Base-by-base conservation (phyloP, 2,797 vertebrate species). In the Takifugu ocellatus region DNA sequence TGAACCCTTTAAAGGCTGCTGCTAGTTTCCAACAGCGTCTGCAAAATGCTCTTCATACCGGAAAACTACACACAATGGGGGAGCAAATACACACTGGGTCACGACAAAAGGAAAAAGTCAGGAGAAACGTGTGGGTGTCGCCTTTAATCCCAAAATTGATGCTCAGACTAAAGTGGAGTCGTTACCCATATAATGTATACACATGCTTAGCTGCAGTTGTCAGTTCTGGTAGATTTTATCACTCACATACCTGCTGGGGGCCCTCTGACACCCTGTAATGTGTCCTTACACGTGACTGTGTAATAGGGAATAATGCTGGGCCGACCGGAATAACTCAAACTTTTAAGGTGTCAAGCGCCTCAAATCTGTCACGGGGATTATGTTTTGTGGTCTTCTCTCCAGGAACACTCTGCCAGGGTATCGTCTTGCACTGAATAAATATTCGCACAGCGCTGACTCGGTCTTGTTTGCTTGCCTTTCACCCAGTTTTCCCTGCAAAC, bases 241-340 rank as follows among this genome's bases (percentile, higher is more conserved):
- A 16, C 15, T 6, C 44, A 4, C 44, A 6, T 25, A 24, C 46
- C 17, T 24, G 44, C 44, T 42, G 17, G 26, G 60, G 73, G 66
- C 56, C 69, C 66, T 9, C 33, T 27, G 8, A 63, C 56, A 60
- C 27, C 61, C 54, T 50, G 49, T 21, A 15, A 56, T 27, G 15
- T 60, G 62, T 29, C 64, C 49, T n/a, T 8, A 56, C 82, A 78
- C 43, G 63, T 72, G 74, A 86, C 5, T 0, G 62, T 78, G 75
- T 69, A 74, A 72, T 50, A 56, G 61, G 58, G 73, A 75, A 63
- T 53, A 8, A 61, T 66, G 66, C 50, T 52, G 49, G 53, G 26
- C 64, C 44, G 75, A 63, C 80, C 56, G 45, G 83, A 86, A 88
- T 88, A 86, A 81, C 74, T 47, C 75, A 82, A 69, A 77, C 54